phyloP scores from a whole-genome alignment of 2,888 invertebrate genomes.

The Diadromus collaris region DNA sequence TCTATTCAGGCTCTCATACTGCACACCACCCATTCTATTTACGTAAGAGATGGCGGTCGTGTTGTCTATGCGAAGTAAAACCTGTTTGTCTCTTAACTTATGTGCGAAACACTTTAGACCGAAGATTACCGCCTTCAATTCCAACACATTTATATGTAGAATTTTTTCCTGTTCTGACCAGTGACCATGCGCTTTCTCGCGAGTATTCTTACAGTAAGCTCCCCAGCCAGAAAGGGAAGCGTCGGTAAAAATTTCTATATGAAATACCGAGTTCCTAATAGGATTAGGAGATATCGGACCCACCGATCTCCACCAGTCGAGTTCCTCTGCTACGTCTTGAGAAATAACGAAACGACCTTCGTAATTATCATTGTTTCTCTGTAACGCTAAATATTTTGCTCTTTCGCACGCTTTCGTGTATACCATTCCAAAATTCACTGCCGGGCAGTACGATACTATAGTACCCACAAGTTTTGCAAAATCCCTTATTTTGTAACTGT shows the following conservation, averaged over 20 bases:
- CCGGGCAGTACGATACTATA: slow-evolving; percentile 44
- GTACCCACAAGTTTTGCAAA: slow-evolving; percentile 51
- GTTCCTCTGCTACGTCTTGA: not conserved
- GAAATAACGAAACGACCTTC: slow-evolving; percentile 49
- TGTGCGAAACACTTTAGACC: too few species aligned
- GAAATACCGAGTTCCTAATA: slow-evolving; percentile 18
- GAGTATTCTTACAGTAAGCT: slow-evolving; percentile 31
- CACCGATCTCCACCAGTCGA: slow-evolving; percentile 28
- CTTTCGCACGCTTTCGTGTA: slow-evolving; percentile 55
- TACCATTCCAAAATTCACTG: slow-evolving; percentile 48
- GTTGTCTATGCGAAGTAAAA: too few species aligned
- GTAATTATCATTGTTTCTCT: slow-evolving; percentile 43
- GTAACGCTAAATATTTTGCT: slow-evolving; percentile 48
- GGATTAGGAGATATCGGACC: slow-evolving; percentile 2
- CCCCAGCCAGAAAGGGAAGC: slow-evolving; percentile 52
- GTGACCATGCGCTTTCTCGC: slow-evolving; percentile 50
- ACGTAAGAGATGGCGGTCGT: not conserved
- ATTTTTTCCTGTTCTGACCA: slow-evolving; percentile 32
- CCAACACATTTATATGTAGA: slow-evolving; percentile 38
- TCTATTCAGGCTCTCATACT: too few species aligned
- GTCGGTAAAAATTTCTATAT: slow-evolving; percentile 57
- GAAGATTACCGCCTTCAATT: slow-evolving; percentile 14
- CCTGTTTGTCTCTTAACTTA: slow-evolving; percentile 24
- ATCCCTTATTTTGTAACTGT: too few species aligned
- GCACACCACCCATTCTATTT: too few species aligned